Percentiles rank a stretch among this genome's conserved stretches.
Evolutionary conservation across 2,113 vertebrate genomes (phyloP).

Genomic region (Chroicocephalus ridibundus): DNA sequence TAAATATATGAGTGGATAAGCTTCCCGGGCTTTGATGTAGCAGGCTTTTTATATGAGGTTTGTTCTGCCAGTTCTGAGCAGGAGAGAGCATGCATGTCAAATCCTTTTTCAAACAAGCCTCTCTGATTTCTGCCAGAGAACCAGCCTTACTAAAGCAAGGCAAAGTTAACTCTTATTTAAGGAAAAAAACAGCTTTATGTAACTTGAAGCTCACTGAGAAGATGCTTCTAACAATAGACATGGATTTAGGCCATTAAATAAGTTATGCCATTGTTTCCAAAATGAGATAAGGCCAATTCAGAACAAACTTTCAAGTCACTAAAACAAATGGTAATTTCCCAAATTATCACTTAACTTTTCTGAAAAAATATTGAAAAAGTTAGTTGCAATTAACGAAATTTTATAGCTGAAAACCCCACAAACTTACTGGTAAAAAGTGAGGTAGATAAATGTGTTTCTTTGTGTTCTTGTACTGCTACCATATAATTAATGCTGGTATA

Average conservation of each 20-base stretch:
- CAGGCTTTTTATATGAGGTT: conserved; percentile 12
- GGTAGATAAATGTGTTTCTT: background rate
- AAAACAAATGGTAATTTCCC: background rate
- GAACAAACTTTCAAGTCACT: background rate
- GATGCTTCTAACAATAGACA: background rate
- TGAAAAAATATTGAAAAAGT: background rate
- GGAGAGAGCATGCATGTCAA: conserved; percentile 32
- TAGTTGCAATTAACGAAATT: background rate
- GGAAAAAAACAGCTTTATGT: background rate
- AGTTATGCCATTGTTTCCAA: background rate
- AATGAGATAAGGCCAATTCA: background rate
- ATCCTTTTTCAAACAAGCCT: conserved; percentile 49
- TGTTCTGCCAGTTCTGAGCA: conserved; percentile 33
- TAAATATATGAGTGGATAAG: background rate
- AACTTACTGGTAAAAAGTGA: background rate
- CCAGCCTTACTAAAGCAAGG: background rate
- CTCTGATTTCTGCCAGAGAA: conserved; percentile 34
- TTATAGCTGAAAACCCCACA: background rate
- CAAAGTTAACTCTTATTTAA: conserved; percentile 22
- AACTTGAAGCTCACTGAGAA: background rate
- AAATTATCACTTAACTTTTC: background rate
- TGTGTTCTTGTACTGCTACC: background rate
- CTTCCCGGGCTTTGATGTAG: conserved; percentile 32
- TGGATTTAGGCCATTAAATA: background rate
- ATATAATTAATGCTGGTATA: background rate